These are phyloP conservation scores for Coremacera marginata DNA, from an alignment of 2,888 invertebrate genomes.

Conservation along the genomic window DNA sequence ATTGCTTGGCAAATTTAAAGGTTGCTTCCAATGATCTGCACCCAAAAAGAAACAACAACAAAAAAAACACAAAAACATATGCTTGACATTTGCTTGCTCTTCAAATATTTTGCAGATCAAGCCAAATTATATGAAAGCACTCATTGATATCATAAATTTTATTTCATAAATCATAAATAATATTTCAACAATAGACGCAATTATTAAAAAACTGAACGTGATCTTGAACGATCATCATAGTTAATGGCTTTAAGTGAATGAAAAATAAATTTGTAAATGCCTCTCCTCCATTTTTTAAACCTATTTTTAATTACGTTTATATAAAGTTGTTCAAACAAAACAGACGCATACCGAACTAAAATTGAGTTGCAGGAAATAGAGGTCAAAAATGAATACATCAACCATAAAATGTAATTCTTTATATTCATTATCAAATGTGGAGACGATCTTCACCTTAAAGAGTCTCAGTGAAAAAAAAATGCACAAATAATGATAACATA, in stretches of 20 bases:
- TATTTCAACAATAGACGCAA: too few species aligned
- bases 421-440: not conserved
- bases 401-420: constrained; percentile 5
- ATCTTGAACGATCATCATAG: too few species aligned
- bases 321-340: not conserved
- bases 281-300: not conserved
- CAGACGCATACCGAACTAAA: not conserved
- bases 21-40: not conserved
- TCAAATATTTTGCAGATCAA: not conserved
- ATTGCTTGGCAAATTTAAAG: not conserved
- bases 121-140: too few species aligned
- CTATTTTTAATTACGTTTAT: not conserved
- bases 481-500: not conserved
- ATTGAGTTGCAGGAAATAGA: constrained; percentile 21
- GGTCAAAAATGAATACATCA: constrained; percentile 16
- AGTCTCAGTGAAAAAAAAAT: not conserved
- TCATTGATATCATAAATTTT: too few species aligned
- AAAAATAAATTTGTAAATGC: not conserved
- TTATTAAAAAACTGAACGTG: too few species aligned
- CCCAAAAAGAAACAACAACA: not conserved
- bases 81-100: constrained; percentile 14
- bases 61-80: not conserved
- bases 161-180: too few species aligned
- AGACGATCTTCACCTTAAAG: not conserved
- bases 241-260: not conserved